phyloP scores from a whole-genome alignment of 2,888 invertebrate genomes.

The Melanargia galathea region DNA sequence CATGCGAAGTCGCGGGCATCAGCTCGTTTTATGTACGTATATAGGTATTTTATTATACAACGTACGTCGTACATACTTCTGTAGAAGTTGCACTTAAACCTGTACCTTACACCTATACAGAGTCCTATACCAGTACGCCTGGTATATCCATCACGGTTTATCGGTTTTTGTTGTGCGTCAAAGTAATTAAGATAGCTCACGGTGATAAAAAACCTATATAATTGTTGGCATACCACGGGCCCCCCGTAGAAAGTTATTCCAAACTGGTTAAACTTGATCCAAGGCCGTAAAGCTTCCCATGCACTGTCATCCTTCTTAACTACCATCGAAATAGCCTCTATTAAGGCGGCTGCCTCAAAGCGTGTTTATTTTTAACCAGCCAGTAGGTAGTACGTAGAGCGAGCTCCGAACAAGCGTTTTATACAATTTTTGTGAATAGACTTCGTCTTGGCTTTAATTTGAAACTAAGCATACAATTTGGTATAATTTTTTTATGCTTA shows the following conservation, averaged over 20 bases:
- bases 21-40: too few relatives aligned
- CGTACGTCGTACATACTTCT: not conserved
- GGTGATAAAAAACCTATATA: constrained; percentile 33
- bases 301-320: constrained; percentile 19
- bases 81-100: not conserved
- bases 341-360: constrained; percentile 8
- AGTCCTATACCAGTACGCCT: not conserved
- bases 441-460: too few relatives aligned
- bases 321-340: constrained; percentile 18
- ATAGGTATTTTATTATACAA: too few relatives aligned
- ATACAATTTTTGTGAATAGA: too few relatives aligned
- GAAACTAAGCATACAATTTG: not conserved
- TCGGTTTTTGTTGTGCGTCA: constrained; percentile 20
- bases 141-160: constrained; percentile 17
- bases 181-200: constrained; percentile 36
- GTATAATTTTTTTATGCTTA: too few relatives aligned
- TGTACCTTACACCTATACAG: not conserved
- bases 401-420: too few relatives aligned
- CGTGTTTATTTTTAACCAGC: constrained; percentile 6
- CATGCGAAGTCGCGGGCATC: too few relatives aligned
- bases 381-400: too few relatives aligned
- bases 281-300: constrained; percentile 26
- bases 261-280: constrained; percentile 27
- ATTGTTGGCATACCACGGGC: constrained; percentile 30
- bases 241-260: constrained; percentile 33